These are phyloP conservation scores for Ameiurus melas DNA, from an alignment of 2,113 vertebrate species.

Conservation along the genomic window DNA sequence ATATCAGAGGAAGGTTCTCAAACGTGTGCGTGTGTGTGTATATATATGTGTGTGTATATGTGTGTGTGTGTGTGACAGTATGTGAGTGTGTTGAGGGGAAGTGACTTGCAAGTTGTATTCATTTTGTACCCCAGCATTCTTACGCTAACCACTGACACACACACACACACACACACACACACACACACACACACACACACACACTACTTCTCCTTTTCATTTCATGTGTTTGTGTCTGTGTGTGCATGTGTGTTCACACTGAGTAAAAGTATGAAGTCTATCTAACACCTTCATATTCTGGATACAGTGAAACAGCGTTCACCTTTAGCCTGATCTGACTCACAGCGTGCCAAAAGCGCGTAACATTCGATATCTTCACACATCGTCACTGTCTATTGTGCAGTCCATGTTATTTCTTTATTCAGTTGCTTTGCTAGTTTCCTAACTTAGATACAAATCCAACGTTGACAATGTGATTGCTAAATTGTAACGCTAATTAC, in stretches of 20 bases:
- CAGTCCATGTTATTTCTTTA: neutral
- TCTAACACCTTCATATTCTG: slow-evolving; percentile 22
- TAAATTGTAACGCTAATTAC: neutral
- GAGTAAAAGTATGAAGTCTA: slow-evolving; percentile 27
- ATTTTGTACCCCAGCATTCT: slow-evolving; percentile 50
- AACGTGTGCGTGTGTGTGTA: neutral
- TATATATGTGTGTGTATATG: slow-evolving; percentile 27
- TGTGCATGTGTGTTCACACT: slow-evolving; percentile 22
- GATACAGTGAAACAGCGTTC: neutral
- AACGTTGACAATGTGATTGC: neutral
- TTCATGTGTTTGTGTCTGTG: slow-evolving; percentile 34
- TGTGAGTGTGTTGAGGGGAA: slow-evolving; percentile 40
- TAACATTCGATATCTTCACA: neutral
- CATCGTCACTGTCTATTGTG: neutral
- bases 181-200: slow-evolving; percentile 6
- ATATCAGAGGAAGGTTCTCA: neutral
- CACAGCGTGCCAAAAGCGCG: neutral
- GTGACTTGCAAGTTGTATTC: slow-evolving; percentile 55
- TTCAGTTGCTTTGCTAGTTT: neutral
- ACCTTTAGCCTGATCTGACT: neutral
- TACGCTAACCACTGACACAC: slow-evolving; percentile 45
- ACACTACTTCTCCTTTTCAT: slow-evolving; percentile 44
- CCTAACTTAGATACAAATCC: too few species aligned
- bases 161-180: slow-evolving; percentile 15
- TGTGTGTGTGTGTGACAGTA: neutral